phyloP scores from a whole-genome alignment of 2,888 invertebrate species.

The Laothoe populi region DNA sequence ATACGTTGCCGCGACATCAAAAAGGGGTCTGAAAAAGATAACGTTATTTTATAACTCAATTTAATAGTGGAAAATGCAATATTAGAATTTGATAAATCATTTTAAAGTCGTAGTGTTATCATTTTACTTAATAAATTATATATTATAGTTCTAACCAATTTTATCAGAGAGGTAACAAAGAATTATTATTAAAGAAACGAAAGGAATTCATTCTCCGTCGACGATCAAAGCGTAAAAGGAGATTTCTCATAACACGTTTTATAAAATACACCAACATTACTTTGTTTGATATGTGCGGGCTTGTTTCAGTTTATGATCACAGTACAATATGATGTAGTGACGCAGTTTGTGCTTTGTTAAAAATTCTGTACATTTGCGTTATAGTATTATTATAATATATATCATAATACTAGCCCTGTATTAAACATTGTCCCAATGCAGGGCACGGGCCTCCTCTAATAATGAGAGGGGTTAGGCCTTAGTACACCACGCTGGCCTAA shows the following conservation, averaged over 20 bases:
- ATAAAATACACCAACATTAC: slow-evolving; percentile 45
- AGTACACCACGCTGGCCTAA: no score
- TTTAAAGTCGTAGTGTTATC: background rate
- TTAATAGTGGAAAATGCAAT: background rate
- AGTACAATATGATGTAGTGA: slow-evolving; percentile 18
- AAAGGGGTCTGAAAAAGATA: slow-evolving; percentile 1
- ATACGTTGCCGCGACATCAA: background rate
- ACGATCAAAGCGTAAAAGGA: slow-evolving; percentile 43
- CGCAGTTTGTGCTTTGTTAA: background rate
- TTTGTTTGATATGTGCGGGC: slow-evolving; percentile 44
- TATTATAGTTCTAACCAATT: background rate
- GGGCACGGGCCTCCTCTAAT: no score
- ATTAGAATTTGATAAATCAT: background rate
- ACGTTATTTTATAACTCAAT: background rate
- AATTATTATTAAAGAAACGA: slow-evolving; percentile 39
- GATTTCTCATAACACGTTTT: slow-evolving; percentile 45
- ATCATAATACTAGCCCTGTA: no score
- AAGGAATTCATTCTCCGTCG: slow-evolving; percentile 36
- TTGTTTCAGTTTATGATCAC: slow-evolving; percentile 38
- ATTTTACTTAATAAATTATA: background rate
- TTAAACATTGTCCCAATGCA: no score
- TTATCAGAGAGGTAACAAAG: slow-evolving; percentile 26
- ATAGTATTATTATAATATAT: no score
- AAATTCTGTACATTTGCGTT: background rate
- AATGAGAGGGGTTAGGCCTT: no score